Evolutionary conservation across 2,113 vertebrate genomes (phyloP).

Genomic region (Tricholaema leucomelas): DNA sequence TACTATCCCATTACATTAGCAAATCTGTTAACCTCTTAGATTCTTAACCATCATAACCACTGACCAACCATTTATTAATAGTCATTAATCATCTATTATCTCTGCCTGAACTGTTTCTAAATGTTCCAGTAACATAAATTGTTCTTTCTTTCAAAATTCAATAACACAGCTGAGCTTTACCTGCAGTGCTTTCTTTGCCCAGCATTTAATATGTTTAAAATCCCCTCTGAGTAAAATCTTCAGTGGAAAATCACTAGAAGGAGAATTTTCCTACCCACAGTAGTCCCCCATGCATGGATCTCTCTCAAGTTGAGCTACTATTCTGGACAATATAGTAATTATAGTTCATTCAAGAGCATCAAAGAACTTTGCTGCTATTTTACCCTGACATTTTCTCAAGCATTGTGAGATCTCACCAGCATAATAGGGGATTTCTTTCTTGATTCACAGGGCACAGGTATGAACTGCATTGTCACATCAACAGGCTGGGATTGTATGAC

Average conservation of each 20-base stretch:
- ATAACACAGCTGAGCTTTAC: not conserved
- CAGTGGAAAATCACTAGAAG: constrained; percentile 1
- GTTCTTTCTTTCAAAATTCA: constrained; percentile 25
- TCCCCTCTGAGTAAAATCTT: constrained; percentile 21
- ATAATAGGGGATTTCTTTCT: not conserved
- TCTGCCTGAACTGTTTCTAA: constrained; percentile 30
- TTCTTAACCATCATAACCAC: not conserved
- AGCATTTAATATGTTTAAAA: constrained; percentile 45
- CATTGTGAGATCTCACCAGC: not conserved
- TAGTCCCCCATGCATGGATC: not conserved
- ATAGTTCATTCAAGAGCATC: not conserved
- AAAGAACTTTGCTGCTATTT: not conserved
- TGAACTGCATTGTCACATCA: not conserved
- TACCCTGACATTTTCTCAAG: not conserved
- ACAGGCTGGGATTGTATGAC: too few relatives aligned
- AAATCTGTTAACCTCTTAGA: not conserved
- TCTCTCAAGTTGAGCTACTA: constrained; percentile 22
- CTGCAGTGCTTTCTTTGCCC: not conserved
- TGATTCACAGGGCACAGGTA: not conserved
- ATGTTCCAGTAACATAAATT: constrained; percentile 8
- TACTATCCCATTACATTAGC: not conserved
- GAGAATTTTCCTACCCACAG: not conserved
- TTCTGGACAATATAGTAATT: constrained; percentile 24
- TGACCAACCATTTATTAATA: constrained; percentile 30
- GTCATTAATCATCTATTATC: constrained; percentile 32